A percentile compares a stretch with the other conserved stretches of the same genome.
Evolutionary conservation across 2,888 invertebrate genomes (phyloP).

Genomic region (Lymantria monacha): DNA sequence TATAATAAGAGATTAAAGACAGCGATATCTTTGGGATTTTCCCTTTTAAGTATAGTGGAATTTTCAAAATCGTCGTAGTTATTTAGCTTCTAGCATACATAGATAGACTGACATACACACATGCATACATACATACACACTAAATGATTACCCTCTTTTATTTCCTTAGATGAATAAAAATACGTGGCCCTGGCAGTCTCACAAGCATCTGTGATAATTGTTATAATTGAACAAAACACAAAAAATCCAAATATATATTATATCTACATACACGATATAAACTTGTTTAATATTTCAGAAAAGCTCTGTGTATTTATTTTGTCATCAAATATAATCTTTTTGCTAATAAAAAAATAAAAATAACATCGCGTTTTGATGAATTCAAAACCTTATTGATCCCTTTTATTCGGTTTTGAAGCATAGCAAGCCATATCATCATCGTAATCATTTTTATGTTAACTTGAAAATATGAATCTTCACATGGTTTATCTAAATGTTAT

Average conservation of each 20-base stretch:
- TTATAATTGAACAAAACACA: background rate
- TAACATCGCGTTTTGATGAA: no score
- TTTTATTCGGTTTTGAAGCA: no score
- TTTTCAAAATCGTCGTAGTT: background rate
- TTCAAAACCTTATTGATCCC: no score
- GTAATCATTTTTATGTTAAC: no score
- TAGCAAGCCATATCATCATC: no score
- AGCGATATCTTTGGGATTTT: background rate
- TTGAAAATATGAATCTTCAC: no score
- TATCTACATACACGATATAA: background rate
- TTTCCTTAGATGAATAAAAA: constrained; percentile 5
- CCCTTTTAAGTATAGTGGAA: background rate
- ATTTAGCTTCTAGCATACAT: background rate
- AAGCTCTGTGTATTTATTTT: no score
- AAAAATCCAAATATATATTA: background rate
- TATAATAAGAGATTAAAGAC: background rate
- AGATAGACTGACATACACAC: constrained; percentile 4
- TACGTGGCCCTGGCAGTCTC: constrained; percentile 9
- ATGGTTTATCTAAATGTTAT: no score
- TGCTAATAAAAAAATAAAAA: no score
- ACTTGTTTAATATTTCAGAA: no score
- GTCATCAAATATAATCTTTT: no score
- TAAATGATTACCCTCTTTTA: constrained; percentile 8
- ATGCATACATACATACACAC: constrained; percentile 7
- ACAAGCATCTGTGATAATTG: constrained; percentile 15